Evolutionary conservation across 2,888 invertebrate species (phyloP), one percentile per base, ranked within the genome.

Genomic region (Philonicus albiceps): DNA sequence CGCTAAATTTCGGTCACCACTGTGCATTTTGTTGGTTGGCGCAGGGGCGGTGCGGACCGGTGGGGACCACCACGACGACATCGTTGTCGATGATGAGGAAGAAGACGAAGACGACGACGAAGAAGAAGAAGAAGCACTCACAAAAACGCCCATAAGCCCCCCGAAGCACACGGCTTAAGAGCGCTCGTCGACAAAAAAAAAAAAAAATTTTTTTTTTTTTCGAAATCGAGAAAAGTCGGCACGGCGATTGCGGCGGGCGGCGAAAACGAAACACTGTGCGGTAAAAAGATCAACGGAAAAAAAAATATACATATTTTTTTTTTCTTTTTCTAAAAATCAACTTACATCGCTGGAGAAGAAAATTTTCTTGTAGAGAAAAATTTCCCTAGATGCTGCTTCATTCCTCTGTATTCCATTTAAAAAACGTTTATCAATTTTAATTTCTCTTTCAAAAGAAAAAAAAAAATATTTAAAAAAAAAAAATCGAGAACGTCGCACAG

Each of bases 381-480:
- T 84, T 84, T 84, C 73, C 84, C 84, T 73, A 31, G 64, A 64
- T 84, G 84, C 19, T 83, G 84, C 22, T 83, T 83, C 81, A 83
- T 83, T 83, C 55, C 81, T 55, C 64, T 64, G 37, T 64, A 83
- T 83, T 83, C 81, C 81, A 83, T 83, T 64, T 34, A 83, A 43
- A 31, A 43, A 43, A 64, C 55, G 31, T 34, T 53, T 22, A 13
- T 43, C 11, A 37, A 31, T 31, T 31, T 31, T 31, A 37, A 11
- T 37, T 37, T 37, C 11, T 37, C 37, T 11, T 37, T 37, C 0
- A 37, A 37, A 43, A 43, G 3, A 43, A 43, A 11, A 43, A 43
- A 16, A 43, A 43, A 43, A 13, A n/a, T n/a, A n/a, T n/a, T n/a
- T n/a, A 3, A 43, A 43, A 43, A 43, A 43, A 16, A 43, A 43